A percentile compares a stretch with the other conserved stretches of the same genome.
Evolutionary conservation across 2,888 invertebrate genomes (phyloP).

Genomic region (Invenusta paracnida): DNA sequence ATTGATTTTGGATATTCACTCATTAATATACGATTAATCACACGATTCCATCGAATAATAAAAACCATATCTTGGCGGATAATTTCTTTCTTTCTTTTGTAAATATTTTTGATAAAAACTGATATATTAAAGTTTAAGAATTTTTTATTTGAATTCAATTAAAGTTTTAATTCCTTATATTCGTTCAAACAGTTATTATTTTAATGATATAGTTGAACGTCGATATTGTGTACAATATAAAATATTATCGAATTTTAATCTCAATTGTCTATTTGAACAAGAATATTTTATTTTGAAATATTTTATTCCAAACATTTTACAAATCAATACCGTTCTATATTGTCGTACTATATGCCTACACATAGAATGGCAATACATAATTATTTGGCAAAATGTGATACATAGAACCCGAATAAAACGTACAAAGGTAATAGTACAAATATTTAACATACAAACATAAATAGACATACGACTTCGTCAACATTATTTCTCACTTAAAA

Average conservation of each 20-base stretch:
- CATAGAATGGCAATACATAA: not conserved
- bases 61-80: too few species aligned
- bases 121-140: too few species aligned
- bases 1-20: too few species aligned
- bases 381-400: not conserved
- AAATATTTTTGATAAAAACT: too few species aligned
- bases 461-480: not conserved
- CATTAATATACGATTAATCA: too few species aligned
- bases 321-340: slow-evolving; percentile 5
- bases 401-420: not conserved
- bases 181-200: too few species aligned
- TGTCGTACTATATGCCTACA: not conserved
- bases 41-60: too few species aligned
- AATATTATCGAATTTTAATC: not conserved
- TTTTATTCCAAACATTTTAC: slow-evolving; percentile 1
- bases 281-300: slow-evolving; percentile 7
- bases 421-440: not conserved
- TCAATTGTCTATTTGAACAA: not conserved
- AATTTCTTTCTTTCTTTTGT: too few species aligned
- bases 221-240: not conserved
- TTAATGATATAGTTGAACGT: too few species aligned
- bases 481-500: not conserved
- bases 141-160: too few species aligned
- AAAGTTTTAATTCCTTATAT: too few species aligned
- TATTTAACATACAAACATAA: not conserved